These are phyloP conservation scores for Luehdorfia chinensis DNA, from an alignment of 1,140 invertebrate genomes.

Conservation along the genomic window DNA sequence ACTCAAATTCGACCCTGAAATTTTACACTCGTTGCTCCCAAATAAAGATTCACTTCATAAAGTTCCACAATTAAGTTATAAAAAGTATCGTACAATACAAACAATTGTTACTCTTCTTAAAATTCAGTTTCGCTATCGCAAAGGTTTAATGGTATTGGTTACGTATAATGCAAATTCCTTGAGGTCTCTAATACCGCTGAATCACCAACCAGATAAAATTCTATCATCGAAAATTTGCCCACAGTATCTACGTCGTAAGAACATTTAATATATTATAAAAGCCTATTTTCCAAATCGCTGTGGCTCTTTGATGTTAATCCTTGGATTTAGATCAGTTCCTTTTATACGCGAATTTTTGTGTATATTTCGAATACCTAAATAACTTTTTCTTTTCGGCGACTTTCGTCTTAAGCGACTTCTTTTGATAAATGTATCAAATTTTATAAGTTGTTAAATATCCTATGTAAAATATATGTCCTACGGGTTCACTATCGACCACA, in stretches of 20 bases:
- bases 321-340: slow-evolving; percentile 42
- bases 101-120: too few relatives aligned
- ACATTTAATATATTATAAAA: slow-evolving; percentile 69
- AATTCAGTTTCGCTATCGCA: too few relatives aligned
- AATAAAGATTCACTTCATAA: too few relatives aligned
- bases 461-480: too few relatives aligned
- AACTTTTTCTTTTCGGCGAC: not conserved
- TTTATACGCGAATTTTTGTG: slow-evolving; percentile 40
- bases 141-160: slow-evolving; percentile 1
- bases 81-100: too few relatives aligned
- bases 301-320: slow-evolving; percentile 68
- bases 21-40: too few relatives aligned
- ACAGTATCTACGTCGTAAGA: slow-evolving; percentile 59
- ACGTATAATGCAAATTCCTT: not conserved
- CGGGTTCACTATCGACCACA: too few relatives aligned
- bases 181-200: slow-evolving; percentile 22
- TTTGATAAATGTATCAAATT: too few relatives aligned
- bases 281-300: slow-evolving; percentile 64
- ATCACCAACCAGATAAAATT: slow-evolving; percentile 30
- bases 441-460: too few relatives aligned
- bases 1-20: too few relatives aligned
- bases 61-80: too few relatives aligned
- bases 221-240: slow-evolving; percentile 46
- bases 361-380: slow-evolving; percentile 24
- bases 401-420: too few relatives aligned